These are phyloP conservation scores for Monarcha castaneiventris DNA, from an alignment of 2,113 vertebrate species.

Conservation along the genomic window DNA sequence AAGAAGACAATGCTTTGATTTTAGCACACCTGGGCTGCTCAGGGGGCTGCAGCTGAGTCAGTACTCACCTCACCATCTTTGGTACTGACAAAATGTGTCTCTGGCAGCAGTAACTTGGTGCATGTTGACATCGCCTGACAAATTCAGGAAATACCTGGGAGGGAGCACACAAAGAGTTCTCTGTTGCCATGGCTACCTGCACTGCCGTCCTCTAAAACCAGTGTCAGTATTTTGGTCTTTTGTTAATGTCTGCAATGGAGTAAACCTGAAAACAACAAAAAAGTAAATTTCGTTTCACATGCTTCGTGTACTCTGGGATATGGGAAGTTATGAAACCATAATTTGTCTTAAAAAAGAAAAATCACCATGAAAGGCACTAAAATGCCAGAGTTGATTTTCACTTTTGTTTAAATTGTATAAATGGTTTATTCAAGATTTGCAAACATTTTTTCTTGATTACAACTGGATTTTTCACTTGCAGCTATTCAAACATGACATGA, in stretches of 20 bases:
- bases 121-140: neutral
- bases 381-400: neutral
- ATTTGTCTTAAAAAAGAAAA: neutral
- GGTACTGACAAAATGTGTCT: neutral
- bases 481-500: neutral
- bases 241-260: neutral
- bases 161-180: neutral
- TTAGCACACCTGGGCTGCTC: neutral
- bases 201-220: neutral
- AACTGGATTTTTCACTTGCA: neutral
- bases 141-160: neutral
- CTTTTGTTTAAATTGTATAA: neutral
- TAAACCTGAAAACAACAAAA: neutral
- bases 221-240: neutral
- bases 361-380: neutral
- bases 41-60: neutral
- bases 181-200: neutral
- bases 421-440: neutral
- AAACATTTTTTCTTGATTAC: neutral
- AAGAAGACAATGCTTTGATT: neutral
- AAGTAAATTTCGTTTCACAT: neutral
- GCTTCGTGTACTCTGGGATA: neutral
- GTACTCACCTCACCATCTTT: neutral
- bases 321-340: neutral
- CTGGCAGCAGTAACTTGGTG: neutral